phyloP scores from a whole-genome alignment of 2,888 invertebrate genomes.

The Drosophila algonquin region DNA sequence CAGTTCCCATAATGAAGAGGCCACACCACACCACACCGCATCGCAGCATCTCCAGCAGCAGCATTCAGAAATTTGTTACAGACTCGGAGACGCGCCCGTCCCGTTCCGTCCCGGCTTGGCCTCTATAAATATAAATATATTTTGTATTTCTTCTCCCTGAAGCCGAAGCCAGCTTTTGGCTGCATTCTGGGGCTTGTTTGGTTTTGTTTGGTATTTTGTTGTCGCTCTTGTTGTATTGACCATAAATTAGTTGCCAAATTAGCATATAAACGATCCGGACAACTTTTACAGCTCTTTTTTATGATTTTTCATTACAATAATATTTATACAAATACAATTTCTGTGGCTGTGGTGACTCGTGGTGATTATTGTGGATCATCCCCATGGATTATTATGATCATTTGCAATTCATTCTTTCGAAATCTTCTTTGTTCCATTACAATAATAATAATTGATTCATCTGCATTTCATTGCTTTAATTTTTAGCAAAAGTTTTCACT shows the following conservation, averaged over 20 bases:
- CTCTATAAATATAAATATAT: constrained; percentile 62
- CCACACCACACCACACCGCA: constrained; percentile 16
- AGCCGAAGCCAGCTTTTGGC: not conserved
- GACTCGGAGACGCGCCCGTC: constrained; percentile 54
- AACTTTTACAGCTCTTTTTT: constrained; percentile 49
- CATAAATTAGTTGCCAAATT: constrained; percentile 71
- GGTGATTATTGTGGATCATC: constrained; percentile 23
- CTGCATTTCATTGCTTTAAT: not conserved
- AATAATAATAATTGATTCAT: not conserved
- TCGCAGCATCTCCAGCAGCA: constrained; percentile 48
- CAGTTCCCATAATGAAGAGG: constrained; percentile 30
- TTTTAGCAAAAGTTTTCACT: not conserved
- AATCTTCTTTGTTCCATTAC: not conserved
- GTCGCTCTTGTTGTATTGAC: constrained; percentile 76
- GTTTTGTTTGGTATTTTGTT: constrained; percentile 58
- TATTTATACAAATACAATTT: constrained; percentile 29
- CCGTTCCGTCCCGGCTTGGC: not conserved
- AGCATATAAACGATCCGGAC: constrained; percentile 75
- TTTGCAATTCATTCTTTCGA: not conserved
- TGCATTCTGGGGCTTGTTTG: constrained; percentile 27
- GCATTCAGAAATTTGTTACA: constrained; percentile 68
- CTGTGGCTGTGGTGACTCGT: constrained; percentile 6
- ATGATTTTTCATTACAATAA: constrained; percentile 38
- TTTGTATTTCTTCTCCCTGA: constrained; percentile 20
- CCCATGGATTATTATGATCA: not conserved